Conservation (phyloP, 2,797 vertebrate species). For the Fratercula arctica region DNA sequence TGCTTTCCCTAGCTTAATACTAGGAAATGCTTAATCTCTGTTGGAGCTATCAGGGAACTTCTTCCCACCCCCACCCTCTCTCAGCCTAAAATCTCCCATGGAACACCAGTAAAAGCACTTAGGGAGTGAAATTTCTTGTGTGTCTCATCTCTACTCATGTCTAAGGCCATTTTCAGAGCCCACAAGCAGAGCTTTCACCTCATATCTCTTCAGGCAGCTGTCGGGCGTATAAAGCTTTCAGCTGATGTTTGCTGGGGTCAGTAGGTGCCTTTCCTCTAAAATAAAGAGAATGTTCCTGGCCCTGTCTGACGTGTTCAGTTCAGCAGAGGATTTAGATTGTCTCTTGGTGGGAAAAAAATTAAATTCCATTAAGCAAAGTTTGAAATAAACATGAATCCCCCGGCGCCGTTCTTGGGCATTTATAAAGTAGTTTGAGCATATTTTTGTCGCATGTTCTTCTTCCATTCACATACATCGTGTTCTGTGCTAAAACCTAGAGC, state of each 20-base stretch:
- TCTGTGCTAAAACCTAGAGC: neutral
- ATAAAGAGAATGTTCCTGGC: neutral
- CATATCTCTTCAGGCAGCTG: neutral
- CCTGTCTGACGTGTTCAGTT: neutral
- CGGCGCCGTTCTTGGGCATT: neutral
- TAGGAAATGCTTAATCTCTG: slow-evolving; percentile 8
- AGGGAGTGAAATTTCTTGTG: neutral
- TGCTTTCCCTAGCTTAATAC: neutral
- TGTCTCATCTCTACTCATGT: neutral
- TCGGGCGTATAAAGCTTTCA: neutral
- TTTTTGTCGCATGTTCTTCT: neutral
- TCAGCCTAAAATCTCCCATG: neutral
- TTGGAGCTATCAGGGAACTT: neutral
- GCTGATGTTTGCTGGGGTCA: neutral
- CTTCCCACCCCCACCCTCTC: neutral
- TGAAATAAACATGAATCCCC: neutral
- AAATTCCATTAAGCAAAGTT: neutral
- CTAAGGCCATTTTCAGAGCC: neutral
- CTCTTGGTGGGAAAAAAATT: neutral
- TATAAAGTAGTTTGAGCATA: neutral
- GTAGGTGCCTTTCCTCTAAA: neutral
- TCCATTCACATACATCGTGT: neutral
- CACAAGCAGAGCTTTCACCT: neutral
- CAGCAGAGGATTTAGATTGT: neutral
- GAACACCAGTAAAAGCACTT: neutral